A percentile compares a stretch with the other conserved stretches of the same genome.
These are phyloP conservation scores for Dipodomys spectabilis DNA, from an alignment of 2,113 vertebrate species.

Conservation along the genomic window DNA sequence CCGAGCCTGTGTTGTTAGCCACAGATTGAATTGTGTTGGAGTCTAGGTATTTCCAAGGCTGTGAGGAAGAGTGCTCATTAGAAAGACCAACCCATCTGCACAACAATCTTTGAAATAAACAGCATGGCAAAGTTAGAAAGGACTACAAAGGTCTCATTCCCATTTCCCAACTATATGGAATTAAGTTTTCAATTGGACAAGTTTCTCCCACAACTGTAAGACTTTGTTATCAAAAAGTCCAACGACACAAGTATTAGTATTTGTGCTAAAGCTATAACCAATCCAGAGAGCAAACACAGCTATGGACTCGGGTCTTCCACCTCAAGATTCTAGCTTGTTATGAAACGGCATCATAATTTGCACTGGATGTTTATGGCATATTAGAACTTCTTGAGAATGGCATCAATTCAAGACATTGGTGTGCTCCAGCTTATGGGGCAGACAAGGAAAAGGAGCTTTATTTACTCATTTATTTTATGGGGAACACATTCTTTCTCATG, in stretches of 20 bases:
- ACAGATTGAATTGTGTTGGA: not conserved
- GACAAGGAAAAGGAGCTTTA: constrained; percentile 34
- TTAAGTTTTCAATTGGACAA: constrained; percentile 4
- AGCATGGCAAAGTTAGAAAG: not conserved
- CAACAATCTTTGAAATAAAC: constrained; percentile 10
- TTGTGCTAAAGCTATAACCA: not conserved
- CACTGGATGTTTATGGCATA: not conserved
- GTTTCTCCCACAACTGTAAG: not conserved
- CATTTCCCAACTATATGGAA: not conserved
- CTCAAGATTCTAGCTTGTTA: not conserved
- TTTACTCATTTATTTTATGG: not conserved
- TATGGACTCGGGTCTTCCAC: not conserved
- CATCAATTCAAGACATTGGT: constrained; percentile 9
- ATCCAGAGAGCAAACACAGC: not conserved
- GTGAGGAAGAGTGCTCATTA: not conserved
- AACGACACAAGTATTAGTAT: not conserved
- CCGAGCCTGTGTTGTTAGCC: not conserved
- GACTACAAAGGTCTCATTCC: not conserved
- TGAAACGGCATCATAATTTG: not conserved
- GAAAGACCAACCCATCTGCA: not conserved
- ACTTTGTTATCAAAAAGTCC: not conserved
- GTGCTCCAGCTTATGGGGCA: not conserved
- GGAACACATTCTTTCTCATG: constrained; percentile 38
- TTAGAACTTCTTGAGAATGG: constrained; percentile 47
- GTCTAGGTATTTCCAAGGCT: constrained; percentile 32